These are phyloP conservation scores for Dinomys branickii DNA, from an alignment of 2,113 vertebrate species.

Conservation along the genomic window DNA sequence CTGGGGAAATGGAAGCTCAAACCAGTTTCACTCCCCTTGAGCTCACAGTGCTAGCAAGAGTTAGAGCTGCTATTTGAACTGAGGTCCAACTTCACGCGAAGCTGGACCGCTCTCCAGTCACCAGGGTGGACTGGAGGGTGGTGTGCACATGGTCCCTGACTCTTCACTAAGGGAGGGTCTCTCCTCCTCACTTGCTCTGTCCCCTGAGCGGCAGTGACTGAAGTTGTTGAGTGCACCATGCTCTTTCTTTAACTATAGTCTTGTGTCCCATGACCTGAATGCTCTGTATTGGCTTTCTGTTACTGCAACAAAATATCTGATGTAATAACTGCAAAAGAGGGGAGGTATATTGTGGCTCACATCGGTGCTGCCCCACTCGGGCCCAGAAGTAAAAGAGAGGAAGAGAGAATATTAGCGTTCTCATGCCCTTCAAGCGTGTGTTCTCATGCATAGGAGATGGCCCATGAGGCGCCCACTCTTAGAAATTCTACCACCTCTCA, in stretches of 20 bases:
- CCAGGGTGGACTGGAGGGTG: not conserved
- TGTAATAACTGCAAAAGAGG: not conserved
- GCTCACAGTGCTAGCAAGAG: not conserved
- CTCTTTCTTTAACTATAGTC: not conserved
- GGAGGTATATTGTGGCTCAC: not conserved
- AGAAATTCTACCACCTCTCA: not conserved
- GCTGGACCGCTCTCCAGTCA: not conserved
- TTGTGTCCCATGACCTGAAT: not conserved
- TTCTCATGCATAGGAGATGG: not conserved
- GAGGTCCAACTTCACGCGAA: not conserved
- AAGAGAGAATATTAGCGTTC: not conserved
- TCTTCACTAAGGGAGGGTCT: not conserved
- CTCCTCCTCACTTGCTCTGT: not conserved
- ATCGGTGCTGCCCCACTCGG: not conserved
- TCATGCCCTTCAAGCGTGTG: not conserved
- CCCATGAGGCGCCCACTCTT: not conserved
- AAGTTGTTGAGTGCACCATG: not conserved
- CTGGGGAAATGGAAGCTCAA: not conserved
- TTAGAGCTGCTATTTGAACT: not conserved
- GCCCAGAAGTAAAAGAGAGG: not conserved
- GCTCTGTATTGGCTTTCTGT: not conserved
- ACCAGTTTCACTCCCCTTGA: not conserved
- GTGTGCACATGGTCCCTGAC: not conserved
- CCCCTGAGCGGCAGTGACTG: not conserved
- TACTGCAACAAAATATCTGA: not conserved